Evolutionary conservation across 1,140 invertebrate species (phyloP), one percentile per base, ranked within the genome.

Genomic region (Hirudo medicinalis): DNA sequence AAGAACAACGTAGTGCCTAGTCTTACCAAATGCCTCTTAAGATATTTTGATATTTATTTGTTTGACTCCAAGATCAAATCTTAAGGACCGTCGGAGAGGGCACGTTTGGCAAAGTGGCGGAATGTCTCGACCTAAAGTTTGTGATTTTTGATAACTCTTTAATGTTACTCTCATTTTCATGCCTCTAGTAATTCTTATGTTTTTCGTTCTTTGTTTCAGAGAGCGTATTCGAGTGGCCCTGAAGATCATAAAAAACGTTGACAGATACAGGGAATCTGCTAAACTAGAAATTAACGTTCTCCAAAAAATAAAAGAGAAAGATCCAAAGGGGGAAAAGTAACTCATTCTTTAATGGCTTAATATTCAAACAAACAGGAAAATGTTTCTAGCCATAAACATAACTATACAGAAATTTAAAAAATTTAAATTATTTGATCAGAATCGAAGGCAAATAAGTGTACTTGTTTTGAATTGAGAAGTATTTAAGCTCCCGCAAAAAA

Each of bases 211-310:
- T 22, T 11, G 3, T 63, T 63, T 25, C 57, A 63, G 57, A 63
- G 57, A 22, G 13, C 22, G 57, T 13, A 75, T 78, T 53, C 74
- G 74, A 55, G 74, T 95, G 86, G 97, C 97, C 76, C 85, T 99
- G 80, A 99, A 99, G 84, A 97, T 99, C 75, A 99, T 99, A 76
- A 99, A 99, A 84, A 99, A 99, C 86, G 95, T 99, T 72, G 94
- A 97, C 80, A 99, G 99, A 83, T 99, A 99, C 83, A 86, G 95
- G 80, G 96, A 99, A 85, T 96, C 97, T 74, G 97, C 97, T 74
- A 96, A 94, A 84, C 83, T 99, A 76, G 97, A 99, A 84, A 98
- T 99, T 74, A 97, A 98, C 82, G 96, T 97, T 20, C 86, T 99
- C 78, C 91, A 97, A 81, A 98, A 96, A 81, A 87, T 99, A 75